Evolutionary conservation across 2,113 vertebrate genomes (phyloP).

Genomic region (Rhinoptilus africanus): DNA sequence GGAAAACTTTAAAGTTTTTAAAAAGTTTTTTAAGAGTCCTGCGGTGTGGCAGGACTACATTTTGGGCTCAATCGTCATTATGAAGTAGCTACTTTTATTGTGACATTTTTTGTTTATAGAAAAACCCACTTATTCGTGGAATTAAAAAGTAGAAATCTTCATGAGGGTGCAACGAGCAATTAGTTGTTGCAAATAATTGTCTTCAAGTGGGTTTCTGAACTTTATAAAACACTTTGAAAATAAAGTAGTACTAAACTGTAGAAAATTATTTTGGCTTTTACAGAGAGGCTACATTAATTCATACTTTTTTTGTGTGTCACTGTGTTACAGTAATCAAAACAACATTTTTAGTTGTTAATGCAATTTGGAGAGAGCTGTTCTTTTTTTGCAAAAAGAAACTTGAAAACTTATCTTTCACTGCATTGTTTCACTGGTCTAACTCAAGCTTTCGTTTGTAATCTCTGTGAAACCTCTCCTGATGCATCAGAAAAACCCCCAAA

Average conservation of each 20-base stretch:
- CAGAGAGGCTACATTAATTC: not conserved
- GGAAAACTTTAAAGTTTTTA: not conserved
- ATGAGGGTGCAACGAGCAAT: not conserved
- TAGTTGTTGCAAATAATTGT: not conserved
- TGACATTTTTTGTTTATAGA: not conserved
- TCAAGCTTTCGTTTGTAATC: not conserved
- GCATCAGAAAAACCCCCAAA: rapidly evolving
- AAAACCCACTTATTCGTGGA: not conserved
- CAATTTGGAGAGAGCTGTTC: not conserved
- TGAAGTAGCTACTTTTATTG: not conserved
- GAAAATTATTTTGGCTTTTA: not conserved
- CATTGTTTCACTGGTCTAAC: not conserved
- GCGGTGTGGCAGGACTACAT: not conserved
- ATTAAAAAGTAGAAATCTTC: not conserved
- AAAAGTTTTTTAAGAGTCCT: too few species aligned
- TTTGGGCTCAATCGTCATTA: not conserved
- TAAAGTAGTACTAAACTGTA: not conserved
- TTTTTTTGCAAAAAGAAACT: not conserved
- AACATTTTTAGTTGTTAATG: not conserved
- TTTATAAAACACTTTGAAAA: not conserved
- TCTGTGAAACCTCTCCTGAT: not conserved
- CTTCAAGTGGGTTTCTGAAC: not conserved
- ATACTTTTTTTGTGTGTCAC: not conserved
- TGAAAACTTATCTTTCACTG: not conserved
- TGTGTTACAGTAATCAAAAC: not conserved